Conservation (phyloP, 1,140 invertebrate genomes). For the Drosophila neocordata region DNA sequence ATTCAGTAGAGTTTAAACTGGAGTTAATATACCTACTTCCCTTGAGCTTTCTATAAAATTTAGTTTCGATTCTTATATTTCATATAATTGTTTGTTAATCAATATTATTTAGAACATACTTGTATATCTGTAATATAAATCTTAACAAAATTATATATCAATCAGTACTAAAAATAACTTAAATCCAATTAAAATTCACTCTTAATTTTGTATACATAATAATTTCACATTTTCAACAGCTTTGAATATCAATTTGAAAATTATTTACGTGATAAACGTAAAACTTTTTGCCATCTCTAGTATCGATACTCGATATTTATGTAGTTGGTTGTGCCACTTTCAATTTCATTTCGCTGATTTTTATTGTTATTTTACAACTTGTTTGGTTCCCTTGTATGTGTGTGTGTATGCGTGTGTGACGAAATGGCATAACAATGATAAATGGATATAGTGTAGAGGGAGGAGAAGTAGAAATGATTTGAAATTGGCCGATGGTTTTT, state of each 20-base stretch:
- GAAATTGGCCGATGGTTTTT: conserved; percentile 21
- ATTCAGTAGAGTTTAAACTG: no score
- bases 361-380: conserved; percentile 78
- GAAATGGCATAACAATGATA: conserved; percentile 49
- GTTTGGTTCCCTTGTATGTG: conserved; percentile 47
- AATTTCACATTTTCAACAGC: neutral
- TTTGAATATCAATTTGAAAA: neutral
- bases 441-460: conserved; percentile 29
- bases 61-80: no score
- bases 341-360: conserved; percentile 75
- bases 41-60: no score
- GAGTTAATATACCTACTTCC: no score
- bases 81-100: no score
- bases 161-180: no score
- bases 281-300: conserved; percentile 28
- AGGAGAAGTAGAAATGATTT: conserved; percentile 29
- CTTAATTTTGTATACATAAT: no score
- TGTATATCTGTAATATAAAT: no score
- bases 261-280: neutral
- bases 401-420: conserved; percentile 21
- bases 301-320: conserved; percentile 39
- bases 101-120: no score
- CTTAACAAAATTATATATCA: no score
- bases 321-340: conserved; percentile 57
- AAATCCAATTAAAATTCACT: no score